A percentile compares a stretch with the other conserved stretches of the same genome.
phyloP scores from a whole-genome alignment of 2,113 vertebrate genomes.

The Oreochromis spilurus region DNA sequence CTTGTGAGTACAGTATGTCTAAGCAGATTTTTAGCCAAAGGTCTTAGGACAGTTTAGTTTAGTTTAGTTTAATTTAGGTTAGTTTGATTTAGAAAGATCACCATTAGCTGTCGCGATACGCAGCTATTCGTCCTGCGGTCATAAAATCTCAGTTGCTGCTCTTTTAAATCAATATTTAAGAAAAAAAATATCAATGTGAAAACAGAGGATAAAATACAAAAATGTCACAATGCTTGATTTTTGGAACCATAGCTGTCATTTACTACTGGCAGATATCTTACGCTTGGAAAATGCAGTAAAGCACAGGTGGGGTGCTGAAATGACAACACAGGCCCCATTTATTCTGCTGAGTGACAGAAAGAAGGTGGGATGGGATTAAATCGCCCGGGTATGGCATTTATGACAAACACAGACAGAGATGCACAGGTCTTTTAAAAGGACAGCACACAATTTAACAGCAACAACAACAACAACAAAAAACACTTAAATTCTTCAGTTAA shows the following conservation, averaged over 20 bases:
- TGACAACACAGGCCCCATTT: slow-evolving; percentile 29
- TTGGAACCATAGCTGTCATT: slow-evolving; percentile 18
- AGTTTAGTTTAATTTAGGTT: background rate
- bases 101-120: background rate
- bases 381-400: slow-evolving; percentile 40
- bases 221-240: background rate
- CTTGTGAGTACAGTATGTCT: background rate
- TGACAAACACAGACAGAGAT: slow-evolving; percentile 37
- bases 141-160: background rate
- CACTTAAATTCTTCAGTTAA: background rate
- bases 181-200: background rate
- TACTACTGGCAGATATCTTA: slow-evolving; percentile 26
- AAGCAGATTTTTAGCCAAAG: background rate
- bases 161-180: background rate
- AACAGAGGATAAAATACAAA: background rate
- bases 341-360: slow-evolving; percentile 38
- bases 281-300: slow-evolving; percentile 21
- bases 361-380: slow-evolving; percentile 29
- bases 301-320: slow-evolving; percentile 20
- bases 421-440: background rate
- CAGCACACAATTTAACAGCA: background rate
- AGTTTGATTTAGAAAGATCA: background rate
- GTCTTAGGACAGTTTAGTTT: background rate
- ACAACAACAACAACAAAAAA: background rate
- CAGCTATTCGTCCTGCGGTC: background rate